phyloP scores from a whole-genome alignment of 35 echinoderm and acorn worm species.

The Ptychodera flava region DNA sequence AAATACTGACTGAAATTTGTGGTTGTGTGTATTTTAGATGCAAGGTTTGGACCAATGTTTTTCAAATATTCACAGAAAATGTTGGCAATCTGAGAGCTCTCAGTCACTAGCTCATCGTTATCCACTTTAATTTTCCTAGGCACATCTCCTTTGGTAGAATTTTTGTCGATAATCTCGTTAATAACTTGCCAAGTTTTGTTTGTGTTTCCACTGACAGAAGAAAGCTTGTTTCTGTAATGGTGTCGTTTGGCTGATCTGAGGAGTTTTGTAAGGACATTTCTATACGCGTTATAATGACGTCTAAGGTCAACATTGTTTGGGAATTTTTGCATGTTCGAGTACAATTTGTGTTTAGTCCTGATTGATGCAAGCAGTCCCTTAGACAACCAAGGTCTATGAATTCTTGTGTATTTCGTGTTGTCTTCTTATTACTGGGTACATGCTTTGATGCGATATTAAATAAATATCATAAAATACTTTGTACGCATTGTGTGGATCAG shows the following conservation, averaged over 20 bases:
- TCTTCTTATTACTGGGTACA: background rate
- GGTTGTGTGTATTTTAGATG: background rate
- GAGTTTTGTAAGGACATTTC: background rate
- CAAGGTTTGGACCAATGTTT: background rate
- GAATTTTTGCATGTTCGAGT: background rate
- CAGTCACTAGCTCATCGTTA: background rate
- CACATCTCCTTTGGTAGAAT: background rate
- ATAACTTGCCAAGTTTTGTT: constrained; percentile 1
- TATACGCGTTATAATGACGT: background rate
- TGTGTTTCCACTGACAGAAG: background rate
- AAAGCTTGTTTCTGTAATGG: background rate
- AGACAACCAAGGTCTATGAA: background rate
- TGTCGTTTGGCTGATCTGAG: background rate
- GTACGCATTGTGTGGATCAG: background rate
- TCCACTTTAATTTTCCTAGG: background rate
- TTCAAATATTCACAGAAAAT: background rate
- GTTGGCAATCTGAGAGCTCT: background rate
- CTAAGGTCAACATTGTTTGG: background rate
- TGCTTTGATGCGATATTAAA: background rate
- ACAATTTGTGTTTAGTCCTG: background rate
- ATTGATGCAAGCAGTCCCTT: background rate
- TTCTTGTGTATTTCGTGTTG: background rate
- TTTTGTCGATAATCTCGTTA: background rate
- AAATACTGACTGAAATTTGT: background rate
- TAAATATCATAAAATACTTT: background rate